Evolutionary conservation across 1,140 invertebrate genomes (phyloP).

Genomic region (Drosophila sp.): DNA sequence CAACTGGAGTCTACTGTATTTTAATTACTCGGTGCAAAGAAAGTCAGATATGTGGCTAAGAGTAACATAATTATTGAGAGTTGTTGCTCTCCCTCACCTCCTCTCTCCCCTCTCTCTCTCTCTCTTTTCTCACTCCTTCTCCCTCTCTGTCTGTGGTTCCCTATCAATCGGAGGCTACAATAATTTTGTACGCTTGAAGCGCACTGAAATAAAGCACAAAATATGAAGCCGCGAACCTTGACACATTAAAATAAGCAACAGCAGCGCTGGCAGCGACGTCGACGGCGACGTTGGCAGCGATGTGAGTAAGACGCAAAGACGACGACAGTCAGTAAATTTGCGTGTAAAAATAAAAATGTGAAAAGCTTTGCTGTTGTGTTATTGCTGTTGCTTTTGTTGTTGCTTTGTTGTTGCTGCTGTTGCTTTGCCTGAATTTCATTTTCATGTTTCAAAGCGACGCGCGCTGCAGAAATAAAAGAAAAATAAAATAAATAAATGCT

Average conservation of each 20-base stretch:
- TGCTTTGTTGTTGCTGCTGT: constrained; percentile 44
- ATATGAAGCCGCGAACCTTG: constrained; percentile 82
- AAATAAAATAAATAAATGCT: constrained; percentile 69
- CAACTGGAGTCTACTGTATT: neutral
- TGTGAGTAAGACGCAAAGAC: constrained; percentile 45
- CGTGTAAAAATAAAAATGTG: constrained; percentile 76
- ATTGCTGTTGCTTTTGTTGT: constrained; percentile 26
- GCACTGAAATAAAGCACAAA: constrained; percentile 75
- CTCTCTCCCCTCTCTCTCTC: neutral
- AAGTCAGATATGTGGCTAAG: constrained; percentile 44
- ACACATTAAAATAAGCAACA: constrained; percentile 80
- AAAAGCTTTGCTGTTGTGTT: constrained; percentile 58
- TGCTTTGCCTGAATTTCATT: constrained; percentile 62
- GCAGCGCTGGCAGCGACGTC: constrained; percentile 20
- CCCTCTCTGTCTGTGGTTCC: neutral
- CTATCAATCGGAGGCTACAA: constrained; percentile 33
- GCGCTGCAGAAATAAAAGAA: constrained; percentile 58
- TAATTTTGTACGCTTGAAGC: constrained; percentile 65
- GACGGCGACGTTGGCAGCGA: neutral
- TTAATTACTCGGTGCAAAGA: constrained; percentile 26
- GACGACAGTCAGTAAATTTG: constrained; percentile 65
- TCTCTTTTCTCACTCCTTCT: constrained; percentile 12
- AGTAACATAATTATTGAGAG: constrained; percentile 17
- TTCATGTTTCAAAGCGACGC: constrained; percentile 68
- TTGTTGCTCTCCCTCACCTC: constrained; percentile 13